A percentile compares a stretch with the other conserved stretches of the same genome.
Conservation (phyloP, 2,888 invertebrate genomes). For the Willowsia nigromaculata region DNA sequence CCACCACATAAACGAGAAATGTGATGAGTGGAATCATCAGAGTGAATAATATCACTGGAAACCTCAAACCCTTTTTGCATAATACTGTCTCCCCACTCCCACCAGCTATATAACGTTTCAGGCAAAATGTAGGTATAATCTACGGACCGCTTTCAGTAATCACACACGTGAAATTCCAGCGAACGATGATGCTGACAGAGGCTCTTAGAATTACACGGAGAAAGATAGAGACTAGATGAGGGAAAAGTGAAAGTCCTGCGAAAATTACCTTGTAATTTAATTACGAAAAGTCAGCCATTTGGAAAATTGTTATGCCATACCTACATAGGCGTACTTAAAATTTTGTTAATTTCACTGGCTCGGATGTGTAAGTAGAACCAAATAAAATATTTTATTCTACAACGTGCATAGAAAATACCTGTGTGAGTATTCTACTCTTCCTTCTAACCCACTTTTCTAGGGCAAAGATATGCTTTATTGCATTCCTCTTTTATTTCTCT, state of each 20-base stretch:
- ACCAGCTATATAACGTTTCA: background rate
- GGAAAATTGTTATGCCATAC: constrained; percentile 32
- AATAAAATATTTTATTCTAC: background rate
- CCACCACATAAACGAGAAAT: background rate
- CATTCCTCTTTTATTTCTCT: background rate
- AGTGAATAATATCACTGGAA: constrained; percentile 14
- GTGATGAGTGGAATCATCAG: constrained; percentile 27
- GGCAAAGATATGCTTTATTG: constrained; percentile 8
- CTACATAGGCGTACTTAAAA: background rate
- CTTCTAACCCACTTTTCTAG: background rate
- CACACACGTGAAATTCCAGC: background rate
- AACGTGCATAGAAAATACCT: background rate
- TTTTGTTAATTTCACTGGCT: constrained; percentile 20
- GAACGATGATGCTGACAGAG: constrained; percentile 26
- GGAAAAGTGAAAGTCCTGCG: constrained; percentile 5
- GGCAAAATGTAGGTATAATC: constrained; percentile 6
- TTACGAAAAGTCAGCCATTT: constrained; percentile 12
- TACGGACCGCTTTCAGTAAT: background rate
- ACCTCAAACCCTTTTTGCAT: background rate
- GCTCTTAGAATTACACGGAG: constrained; percentile 10
- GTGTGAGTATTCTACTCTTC: background rate
- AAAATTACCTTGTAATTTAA: constrained; percentile 30
- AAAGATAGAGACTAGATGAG: background rate
- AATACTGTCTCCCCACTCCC: too few relatives aligned
- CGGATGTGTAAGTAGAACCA: background rate